Evolutionary conservation across 2,888 invertebrate species (phyloP), one percentile per base, ranked within the genome.

Genomic region (Aplocera efformata): DNA sequence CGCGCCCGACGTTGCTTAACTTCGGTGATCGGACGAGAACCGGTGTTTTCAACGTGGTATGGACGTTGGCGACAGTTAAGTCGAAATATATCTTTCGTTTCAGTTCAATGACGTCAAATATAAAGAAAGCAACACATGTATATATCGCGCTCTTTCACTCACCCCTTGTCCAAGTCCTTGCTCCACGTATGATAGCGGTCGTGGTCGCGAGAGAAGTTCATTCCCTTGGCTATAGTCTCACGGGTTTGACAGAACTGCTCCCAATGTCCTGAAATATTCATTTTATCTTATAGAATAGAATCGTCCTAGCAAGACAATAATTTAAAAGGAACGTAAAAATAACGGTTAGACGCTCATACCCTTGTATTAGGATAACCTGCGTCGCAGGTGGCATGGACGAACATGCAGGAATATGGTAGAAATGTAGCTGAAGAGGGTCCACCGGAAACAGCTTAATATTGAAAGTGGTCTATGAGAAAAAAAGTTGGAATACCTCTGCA

Each of bases 1-100:
- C 72, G 62, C 77, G 76, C 79, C 78, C 78, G 72, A 79, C 70
- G 77, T 74, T 78, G 77, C 77, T 78, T 79, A 72, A 79, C 77
- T 80, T 79, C 79, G 79, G 79, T 79, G 79, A 81, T 81, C 81
- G 81, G 82, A 83, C 80, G 82, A 82, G 81, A 82, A 79, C 79
- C 80, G 55, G 57, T 71, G 67, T 72, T 54, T 70, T 71, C 72
- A 75, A 71, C 72, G 63, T 74, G 67, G 73, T 76, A 77, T 79
- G 75, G 72, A 73, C 76, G 75, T 77, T 77, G 50, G 46, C 48
- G 30, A 59, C 0, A 42, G 5, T 6, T 6, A 25, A 39, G 48
- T 36, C 42, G 49, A 38, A 46, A 17, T 17, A 9, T 8, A 7
- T n/a, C 6, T 1, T 10, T 6, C 13, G 1, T 20, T 30, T 34